A percentile compares a stretch with the other conserved stretches of the same genome.
phyloP scores from a whole-genome alignment of 35 echinoderm and acorn worm species.

The Lytechinus pictus region DNA sequence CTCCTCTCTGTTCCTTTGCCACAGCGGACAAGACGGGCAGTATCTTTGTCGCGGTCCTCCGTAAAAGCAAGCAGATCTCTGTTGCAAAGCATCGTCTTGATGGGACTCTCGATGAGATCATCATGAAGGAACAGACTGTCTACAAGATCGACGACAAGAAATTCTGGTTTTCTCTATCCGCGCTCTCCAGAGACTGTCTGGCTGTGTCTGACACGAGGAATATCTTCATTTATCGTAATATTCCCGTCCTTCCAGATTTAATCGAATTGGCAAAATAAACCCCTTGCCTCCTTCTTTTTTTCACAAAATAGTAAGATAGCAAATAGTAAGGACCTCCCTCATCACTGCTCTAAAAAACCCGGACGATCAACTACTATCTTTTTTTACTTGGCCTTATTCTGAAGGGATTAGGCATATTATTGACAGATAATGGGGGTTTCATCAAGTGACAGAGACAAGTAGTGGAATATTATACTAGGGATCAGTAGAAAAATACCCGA shows the following conservation, averaged over 20 bases:
- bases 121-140: constrained; percentile 27
- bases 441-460: too few relatives aligned
- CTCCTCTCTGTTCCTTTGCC: neutral
- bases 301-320: too few relatives aligned
- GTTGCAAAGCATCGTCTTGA: neutral
- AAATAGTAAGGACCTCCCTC: too few relatives aligned
- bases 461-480: too few relatives aligned
- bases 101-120: constrained; percentile 9
- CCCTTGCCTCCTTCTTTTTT: too few relatives aligned
- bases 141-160: constrained; percentile 44
- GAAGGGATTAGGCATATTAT: too few relatives aligned
- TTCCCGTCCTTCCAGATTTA: constrained; percentile 1
- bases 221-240: constrained; percentile 30
- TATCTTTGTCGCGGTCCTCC: neutral
- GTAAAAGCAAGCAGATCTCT: constrained; percentile 1
- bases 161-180: constrained; percentile 1
- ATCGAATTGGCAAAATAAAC: constrained; percentile 28
- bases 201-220: neutral
- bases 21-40: neutral
- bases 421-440: too few relatives aligned
- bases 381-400: too few relatives aligned
- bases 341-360: too few relatives aligned
- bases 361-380: too few relatives aligned
- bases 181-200: neutral
- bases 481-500: too few relatives aligned